Evolutionary conservation across 2,888 invertebrate species (phyloP).

Genomic region (Cheilosia urbana): DNA sequence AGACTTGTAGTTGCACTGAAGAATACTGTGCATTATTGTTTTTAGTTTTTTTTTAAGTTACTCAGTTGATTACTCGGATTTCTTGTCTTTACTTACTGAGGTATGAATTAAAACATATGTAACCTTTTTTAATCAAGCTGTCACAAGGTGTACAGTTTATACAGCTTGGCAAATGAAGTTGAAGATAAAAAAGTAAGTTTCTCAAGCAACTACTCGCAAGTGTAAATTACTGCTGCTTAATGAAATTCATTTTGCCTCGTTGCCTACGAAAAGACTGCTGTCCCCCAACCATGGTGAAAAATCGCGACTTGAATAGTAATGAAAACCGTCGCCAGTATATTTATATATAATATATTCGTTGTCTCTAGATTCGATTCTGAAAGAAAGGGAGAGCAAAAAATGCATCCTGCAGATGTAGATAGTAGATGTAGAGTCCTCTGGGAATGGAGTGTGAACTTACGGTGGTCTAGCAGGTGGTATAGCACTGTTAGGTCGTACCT

Average conservation of each 20-base stretch:
- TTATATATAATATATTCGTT: not conserved
- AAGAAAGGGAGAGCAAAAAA: conserved; percentile 11
- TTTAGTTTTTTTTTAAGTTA: not conserved
- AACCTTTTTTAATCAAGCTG: conserved; percentile 34
- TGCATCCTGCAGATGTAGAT: not conserved
- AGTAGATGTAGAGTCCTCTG: conserved; percentile 24
- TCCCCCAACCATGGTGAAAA: conserved; percentile 9
- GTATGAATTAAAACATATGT: conserved; percentile 19
- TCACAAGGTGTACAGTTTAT: conserved; percentile 27
- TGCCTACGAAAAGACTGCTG: not conserved
- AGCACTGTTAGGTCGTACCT: conserved; percentile 33
- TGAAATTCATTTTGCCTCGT: conserved; percentile 31
- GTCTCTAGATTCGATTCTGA: not conserved
- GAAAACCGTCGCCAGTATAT: conserved; percentile 16
- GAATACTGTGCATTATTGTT: too few relatives aligned
- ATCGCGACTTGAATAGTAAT: conserved; percentile 45
- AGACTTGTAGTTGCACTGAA: too few relatives aligned
- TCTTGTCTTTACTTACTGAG: conserved; percentile 5
- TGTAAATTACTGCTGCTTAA: conserved; percentile 59
- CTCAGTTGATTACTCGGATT: conserved; percentile 8
- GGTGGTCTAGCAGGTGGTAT: not conserved
- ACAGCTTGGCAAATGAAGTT: not conserved
- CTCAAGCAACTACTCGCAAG: conserved; percentile 12
- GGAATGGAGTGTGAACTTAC: conserved; percentile 51
- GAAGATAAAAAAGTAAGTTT: conserved; percentile 18